These are phyloP conservation scores for Mactromeris polynyma DNA, from an alignment of 2,888 invertebrate species.

Conservation along the genomic window DNA sequence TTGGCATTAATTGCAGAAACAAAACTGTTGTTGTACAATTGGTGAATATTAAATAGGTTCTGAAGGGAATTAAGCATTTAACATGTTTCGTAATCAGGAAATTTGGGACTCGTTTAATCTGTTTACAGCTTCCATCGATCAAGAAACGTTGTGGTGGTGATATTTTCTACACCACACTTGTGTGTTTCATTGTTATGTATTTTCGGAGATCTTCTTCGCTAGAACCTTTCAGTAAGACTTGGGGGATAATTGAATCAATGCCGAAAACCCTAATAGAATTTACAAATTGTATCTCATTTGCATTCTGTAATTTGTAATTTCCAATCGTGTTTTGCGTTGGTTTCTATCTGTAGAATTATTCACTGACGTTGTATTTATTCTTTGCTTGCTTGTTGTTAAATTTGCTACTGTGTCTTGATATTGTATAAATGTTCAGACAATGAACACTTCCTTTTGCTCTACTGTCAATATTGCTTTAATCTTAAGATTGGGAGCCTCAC, in stretches of 20 bases:
- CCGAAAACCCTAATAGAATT: neutral
- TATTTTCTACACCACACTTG: neutral
- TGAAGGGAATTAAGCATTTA: neutral
- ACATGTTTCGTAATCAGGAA: neutral
- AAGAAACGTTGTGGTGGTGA: too few species aligned
- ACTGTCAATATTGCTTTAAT: too few species aligned
- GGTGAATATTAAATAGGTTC: neutral
- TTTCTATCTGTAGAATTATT: neutral
- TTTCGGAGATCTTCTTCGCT: neutral
- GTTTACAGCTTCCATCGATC: too few species aligned
- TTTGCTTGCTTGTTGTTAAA: too few species aligned
- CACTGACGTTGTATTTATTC: too few species aligned
- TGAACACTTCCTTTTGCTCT: too few species aligned
- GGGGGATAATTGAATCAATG: slow-evolving; percentile 8
- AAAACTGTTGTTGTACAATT: neutral
- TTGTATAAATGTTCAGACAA: too few species aligned
- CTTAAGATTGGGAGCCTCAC: too few species aligned
- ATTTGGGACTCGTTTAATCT: neutral
- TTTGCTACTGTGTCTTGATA: too few species aligned
- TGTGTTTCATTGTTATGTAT: neutral
- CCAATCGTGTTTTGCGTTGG: neutral
- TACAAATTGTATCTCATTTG: slow-evolving; percentile 12
- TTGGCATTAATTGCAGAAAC: neutral
- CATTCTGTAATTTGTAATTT: slow-evolving; percentile 15
- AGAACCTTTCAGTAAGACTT: neutral